A percentile compares a stretch with the other conserved stretches of the same genome.
Evolutionary conservation across 1,140 invertebrate species (phyloP).

Genomic region (Lordiphosa mommai): DNA sequence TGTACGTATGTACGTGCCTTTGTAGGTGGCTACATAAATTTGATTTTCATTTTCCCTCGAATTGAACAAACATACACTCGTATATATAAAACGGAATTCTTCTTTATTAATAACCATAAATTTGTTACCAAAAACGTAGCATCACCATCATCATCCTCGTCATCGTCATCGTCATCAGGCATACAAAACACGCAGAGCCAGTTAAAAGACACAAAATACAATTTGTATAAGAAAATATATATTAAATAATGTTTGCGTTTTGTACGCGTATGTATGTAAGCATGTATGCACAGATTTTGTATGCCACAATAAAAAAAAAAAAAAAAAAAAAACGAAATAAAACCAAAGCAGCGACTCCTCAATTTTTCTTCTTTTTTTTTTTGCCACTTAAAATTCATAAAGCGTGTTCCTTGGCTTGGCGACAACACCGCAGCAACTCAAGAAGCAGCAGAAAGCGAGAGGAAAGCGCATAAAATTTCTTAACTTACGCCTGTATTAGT

Average conservation of each 20-base stretch:
- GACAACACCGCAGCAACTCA: constrained; percentile 2
- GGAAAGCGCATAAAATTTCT: background rate
- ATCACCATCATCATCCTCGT: background rate
- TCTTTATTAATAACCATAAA: constrained; percentile 73
- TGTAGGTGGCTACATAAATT: constrained; percentile 71
- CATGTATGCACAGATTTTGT: background rate
- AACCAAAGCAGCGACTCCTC: constrained; percentile 66
- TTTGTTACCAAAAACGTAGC: constrained; percentile 62
- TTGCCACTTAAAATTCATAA: constrained; percentile 75
- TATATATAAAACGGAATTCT: constrained; percentile 51
- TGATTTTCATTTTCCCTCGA: constrained; percentile 70
- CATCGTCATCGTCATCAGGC: constrained; percentile 41
- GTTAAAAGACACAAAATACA: constrained; percentile 66
- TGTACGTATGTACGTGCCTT: constrained; percentile 4
- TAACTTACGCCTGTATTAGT: too few relatives aligned
- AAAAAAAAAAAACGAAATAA: constrained; percentile 75
- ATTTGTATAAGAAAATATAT: constrained; percentile 69
- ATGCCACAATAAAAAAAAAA: constrained; percentile 62
- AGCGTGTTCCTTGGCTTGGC: constrained; percentile 37
- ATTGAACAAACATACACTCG: background rate
- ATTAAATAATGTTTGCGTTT: constrained; percentile 53
- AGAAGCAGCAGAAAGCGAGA: background rate
- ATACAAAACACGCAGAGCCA: constrained; percentile 67
- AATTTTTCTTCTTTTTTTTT: constrained; percentile 30
- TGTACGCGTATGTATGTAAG: background rate